A percentile compares a stretch with the other conserved stretches of the same genome.
phyloP scores from a whole-genome alignment of 1,140 invertebrate genomes.

The Pristionchus pacificus region DNA sequence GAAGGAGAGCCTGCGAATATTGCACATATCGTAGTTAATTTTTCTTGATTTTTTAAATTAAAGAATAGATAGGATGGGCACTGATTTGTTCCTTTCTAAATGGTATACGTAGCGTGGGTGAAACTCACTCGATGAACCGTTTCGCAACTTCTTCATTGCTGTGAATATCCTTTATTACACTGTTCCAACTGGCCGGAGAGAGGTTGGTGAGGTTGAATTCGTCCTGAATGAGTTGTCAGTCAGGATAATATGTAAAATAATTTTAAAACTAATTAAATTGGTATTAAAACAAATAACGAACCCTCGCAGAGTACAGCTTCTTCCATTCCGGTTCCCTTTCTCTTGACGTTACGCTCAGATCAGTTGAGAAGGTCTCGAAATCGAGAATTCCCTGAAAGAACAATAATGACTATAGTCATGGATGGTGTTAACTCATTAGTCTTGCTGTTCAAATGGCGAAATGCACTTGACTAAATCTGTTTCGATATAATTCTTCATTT shows the following conservation, averaged over 20 bases:
- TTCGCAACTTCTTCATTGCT: slow-evolving; percentile 13
- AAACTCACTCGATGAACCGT: slow-evolving; percentile 26
- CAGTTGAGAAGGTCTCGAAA: slow-evolving; percentile 45
- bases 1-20: slow-evolving; percentile 48
- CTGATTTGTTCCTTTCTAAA: no score
- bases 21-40: background rate
- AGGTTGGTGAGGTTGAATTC: slow-evolving; percentile 45
- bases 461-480: background rate
- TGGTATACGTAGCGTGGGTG: background rate
- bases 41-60: background rate
- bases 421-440: background rate
- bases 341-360: slow-evolving; percentile 12
- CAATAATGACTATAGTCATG: background rate
- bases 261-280: background rate
- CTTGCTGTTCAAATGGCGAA: background rate
- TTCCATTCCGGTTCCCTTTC: slow-evolving; percentile 44
- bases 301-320: slow-evolving; percentile 45
- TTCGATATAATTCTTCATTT: background rate
- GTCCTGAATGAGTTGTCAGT: no score
- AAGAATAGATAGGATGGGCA: no score
- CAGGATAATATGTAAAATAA: no score
- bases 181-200: slow-evolving; percentile 43
- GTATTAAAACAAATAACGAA: background rate
- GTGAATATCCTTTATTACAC: slow-evolving; percentile 13
- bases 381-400: slow-evolving; percentile 44